Evolutionary conservation across 1,140 invertebrate species (phyloP), one percentile per base, ranked within the genome.

Genomic region (Trichonephila clavipes): DNA sequence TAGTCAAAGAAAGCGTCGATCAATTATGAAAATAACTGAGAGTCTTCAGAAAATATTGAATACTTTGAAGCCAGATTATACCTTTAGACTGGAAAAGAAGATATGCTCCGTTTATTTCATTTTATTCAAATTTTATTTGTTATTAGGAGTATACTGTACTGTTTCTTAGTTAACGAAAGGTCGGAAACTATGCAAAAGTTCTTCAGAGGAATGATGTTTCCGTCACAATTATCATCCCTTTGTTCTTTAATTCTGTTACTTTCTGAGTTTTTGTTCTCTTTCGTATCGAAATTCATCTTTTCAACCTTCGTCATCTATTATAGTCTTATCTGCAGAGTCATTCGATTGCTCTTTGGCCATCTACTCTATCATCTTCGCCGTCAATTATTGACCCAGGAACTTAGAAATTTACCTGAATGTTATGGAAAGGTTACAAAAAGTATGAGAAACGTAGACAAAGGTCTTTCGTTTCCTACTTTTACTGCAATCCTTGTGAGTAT

Each of bases 111-210:
- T 12, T 28, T 69, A 24, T 24, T 69, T 69, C 14, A 12, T n/a
- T 28, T 69, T 24, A 24, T 24, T 69, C n/a, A 24, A 69, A 69
- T 69, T 12, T 28, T 12, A 1, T 3, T 69, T 14, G 24, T 4
- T 4, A 14, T 24, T n/a, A 12, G 66, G n/a, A 24, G 8, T 12
- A 12, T n/a, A 2, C 0, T 24, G 66, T 3, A 12, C 7, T 14
- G 6, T 14, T 24, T 0, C 21, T 4, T 12, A 0, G 8, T 2
- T 1, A 14, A 4, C 10, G 1, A 51, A 5, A 28, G n/a, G n/a
- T n/a, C 3, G n/a, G 12, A 69, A 10, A 2, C 2, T 14, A 2
- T 24, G 21, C 12, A 69, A 28, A 28, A 24, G 4, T 24, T 24
- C 12, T 24, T 69, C 12, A 14, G 2, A 28, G 1, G 1, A 12